Evolutionary conservation across 2,113 vertebrate genomes (phyloP).

Genomic region (Strix uralensis): DNA sequence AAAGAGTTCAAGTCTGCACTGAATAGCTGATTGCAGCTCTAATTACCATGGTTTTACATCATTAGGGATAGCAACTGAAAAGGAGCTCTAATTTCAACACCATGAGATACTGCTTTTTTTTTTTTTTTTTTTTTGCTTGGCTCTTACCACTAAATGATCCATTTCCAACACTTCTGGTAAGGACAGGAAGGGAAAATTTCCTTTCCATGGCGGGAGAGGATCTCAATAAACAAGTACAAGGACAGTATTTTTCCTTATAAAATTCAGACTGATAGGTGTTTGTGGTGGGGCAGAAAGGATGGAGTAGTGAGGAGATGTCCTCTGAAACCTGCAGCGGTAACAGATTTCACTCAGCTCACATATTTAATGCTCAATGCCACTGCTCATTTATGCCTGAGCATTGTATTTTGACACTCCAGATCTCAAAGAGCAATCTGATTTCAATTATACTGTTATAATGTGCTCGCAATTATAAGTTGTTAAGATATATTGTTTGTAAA

Average conservation of each 20-base stretch:
- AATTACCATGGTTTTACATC: conserved; percentile 55
- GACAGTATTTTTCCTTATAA: background rate
- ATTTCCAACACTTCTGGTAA: conserved; percentile 11
- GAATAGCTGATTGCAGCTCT: conserved; percentile 42
- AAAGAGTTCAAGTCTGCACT: conserved; percentile 12
- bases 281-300: background rate
- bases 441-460: background rate
- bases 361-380: background rate
- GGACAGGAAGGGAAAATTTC: background rate
- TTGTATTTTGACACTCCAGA: background rate
- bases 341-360: background rate
- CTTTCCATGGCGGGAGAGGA: background rate
- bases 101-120: background rate
- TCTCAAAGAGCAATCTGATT: background rate
- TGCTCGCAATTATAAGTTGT: background rate
- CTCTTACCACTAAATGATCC: conserved; percentile 22
- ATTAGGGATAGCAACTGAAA: conserved; percentile 39
- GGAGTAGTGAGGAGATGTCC: background rate
- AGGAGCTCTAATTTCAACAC: background rate
- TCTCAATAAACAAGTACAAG: background rate
- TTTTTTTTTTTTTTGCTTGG: background rate
- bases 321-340: background rate
- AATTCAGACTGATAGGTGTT: background rate
- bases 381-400: background rate
- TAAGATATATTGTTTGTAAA: background rate